Base-by-base conservation (phyloP, 2,888 invertebrate species). In the Clivina fossor region DNA sequence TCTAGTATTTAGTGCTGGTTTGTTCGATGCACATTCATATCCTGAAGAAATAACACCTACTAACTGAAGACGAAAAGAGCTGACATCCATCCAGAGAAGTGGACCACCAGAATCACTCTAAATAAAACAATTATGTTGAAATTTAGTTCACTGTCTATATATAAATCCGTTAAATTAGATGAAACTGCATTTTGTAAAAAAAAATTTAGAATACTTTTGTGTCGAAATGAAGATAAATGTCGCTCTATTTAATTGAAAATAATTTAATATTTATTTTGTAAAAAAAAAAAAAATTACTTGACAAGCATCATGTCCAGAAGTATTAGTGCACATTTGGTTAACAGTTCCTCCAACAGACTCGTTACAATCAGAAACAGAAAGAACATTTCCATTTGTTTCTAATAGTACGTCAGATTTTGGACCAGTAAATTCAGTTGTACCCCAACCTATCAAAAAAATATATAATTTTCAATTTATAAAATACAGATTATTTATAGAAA, bases 361-460 rank as follows among this genome's bases (percentile, higher is more conserved):
- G n/a, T 53, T 4, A 68, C 85, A 85, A 0, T 66, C 11, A 0
- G 22, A 30, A 44, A 77, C 73, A 32, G 74, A 70, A 3, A 80
- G 71, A 0, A 84, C 78, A 2, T 74, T 68, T 2, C 85, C 64
- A n/a, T 74, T 67, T 0, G 77, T 80, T 66, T 82, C 77, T 61
- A 71, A 74, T 0, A 84, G 74, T 0, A 68, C 70, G 0, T 74
- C 64, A 0, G 85, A 77, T 9, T 62, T 67, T 0, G 75, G 72
- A 0, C 80, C 84, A 0, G 78, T 80, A 43, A 73, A 70, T 11
- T 69, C 76, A 0, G 65, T 46, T 0, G 78, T 76, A 8, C 85
- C 85, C 84, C 85, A 85, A 41, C 86, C 86, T 85, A 59, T 28
- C 67, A 28, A 50, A 13, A 68, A 56, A n/a, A n/a, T n/a, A n/a